phyloP scores from a whole-genome alignment of 2,888 invertebrate genomes.

The Orthonychiurus folsomi region DNA sequence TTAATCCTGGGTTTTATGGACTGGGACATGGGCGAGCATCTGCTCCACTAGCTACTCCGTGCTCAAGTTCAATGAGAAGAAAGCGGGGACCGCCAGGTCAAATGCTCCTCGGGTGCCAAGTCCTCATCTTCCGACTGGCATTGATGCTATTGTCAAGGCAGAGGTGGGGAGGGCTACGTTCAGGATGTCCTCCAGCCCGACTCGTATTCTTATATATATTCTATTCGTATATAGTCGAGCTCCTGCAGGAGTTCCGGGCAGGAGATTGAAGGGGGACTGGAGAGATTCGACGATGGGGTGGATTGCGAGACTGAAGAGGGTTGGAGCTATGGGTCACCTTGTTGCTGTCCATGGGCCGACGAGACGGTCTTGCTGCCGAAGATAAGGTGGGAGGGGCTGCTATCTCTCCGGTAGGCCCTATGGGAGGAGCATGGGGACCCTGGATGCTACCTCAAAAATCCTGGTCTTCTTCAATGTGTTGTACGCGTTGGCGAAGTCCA shows the following conservation, averaged over 20 bases:
- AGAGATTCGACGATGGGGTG: constrained; percentile 8
- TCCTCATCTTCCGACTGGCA: constrained; percentile 11
- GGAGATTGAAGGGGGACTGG: constrained; percentile 7
- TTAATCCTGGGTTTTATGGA: too few relatives aligned
- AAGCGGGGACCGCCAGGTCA: constrained; percentile 12
- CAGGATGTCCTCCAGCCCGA: not conserved
- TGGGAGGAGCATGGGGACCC: not conserved
- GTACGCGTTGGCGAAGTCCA: constrained; percentile 21
- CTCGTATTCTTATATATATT: not conserved
- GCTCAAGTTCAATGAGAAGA: constrained; percentile 3
- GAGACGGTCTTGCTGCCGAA: constrained; percentile 5
- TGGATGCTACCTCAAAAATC: not conserved
- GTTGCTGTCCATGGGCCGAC: constrained; percentile 4
- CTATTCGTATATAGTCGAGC: not conserved
- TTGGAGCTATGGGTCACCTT: constrained; percentile 13
- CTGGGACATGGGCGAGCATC: too few relatives aligned
- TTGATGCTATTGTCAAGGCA: constrained; percentile 6
- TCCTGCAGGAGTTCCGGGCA: not conserved
- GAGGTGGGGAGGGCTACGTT: not conserved
- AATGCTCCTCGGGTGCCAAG: constrained; percentile 10
- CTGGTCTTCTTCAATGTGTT: constrained; percentile 9
- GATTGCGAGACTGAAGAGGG: constrained; percentile 14
- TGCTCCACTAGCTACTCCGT: not conserved
- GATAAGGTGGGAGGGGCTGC: not conserved
- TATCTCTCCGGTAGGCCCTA: constrained; percentile 4